Conservation (phyloP, 2,888 invertebrate species). For the Macaria liturata region DNA sequence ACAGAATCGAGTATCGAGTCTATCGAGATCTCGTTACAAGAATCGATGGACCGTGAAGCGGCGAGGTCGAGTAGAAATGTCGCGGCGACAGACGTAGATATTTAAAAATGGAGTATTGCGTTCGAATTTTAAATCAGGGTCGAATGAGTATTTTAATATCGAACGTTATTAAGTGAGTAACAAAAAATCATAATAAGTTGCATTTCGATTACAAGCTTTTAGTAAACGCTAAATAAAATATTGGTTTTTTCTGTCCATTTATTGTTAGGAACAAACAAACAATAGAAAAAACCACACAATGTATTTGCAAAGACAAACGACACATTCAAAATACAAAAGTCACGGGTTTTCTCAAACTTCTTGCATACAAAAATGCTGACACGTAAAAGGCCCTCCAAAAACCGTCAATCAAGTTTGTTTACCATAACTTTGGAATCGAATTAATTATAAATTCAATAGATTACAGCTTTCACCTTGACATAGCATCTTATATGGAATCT, state of each 20-base stretch:
- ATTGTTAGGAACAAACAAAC: no score
- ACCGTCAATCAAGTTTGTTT: conserved; percentile 19
- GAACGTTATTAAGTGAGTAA: no score
- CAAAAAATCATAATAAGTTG: no score
- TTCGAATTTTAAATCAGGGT: conserved; percentile 25
- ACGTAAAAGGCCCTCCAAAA: conserved; percentile 7
- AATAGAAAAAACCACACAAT: no score
- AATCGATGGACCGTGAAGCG: conserved; percentile 46
- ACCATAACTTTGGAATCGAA: conserved; percentile 15
- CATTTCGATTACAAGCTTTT: no score
- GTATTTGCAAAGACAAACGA: no score
- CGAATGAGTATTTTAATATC: conserved; percentile 2
- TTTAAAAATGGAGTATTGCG: conserved; percentile 19
- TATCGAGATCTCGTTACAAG: conserved; percentile 53
- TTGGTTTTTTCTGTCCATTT: no score
- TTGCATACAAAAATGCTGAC: background rate
- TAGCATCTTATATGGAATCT: conserved; percentile 18
- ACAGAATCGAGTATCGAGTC: conserved; percentile 39
- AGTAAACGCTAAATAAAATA: no score
- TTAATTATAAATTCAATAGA: conserved; percentile 23
- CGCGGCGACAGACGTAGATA: conserved; percentile 28
- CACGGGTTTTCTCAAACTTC: background rate
- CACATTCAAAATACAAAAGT: no score
- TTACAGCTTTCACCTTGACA: conserved; percentile 34
- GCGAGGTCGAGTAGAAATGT: conserved; percentile 37